Base-by-base conservation (phyloP, 2,888 invertebrate species). In the Andrena camellia region DNA sequence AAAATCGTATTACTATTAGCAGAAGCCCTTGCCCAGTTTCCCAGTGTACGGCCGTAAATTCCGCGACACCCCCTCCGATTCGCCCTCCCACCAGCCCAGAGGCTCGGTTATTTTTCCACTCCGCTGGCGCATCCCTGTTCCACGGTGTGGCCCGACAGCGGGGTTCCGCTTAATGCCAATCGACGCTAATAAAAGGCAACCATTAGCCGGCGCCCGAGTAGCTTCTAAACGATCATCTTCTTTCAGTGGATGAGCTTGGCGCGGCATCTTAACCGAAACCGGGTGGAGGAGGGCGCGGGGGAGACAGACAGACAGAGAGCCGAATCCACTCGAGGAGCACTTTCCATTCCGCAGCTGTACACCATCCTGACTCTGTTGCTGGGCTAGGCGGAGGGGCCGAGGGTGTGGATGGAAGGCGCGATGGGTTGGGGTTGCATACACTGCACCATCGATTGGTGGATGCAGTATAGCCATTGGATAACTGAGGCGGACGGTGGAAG, bases 371-470 rank as follows among this genome's bases (percentile, higher is more conserved):
- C 73, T 80, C 75, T 57, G 57, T 54, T 57, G 54, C 73, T 48
- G 57, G 59, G 64, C 54, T 17, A 13, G n/a, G 5, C 33, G 33
- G n/a, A 35, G 66, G 5, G 64, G 20, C 6, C 48, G 33, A 48
- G 54, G 72, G 71, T 29, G 23, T 29, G n/a, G 10, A 20, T 10
- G 69, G 17, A 20, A 6, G 23, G 17, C 23, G n/a, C 2, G 62
- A 23, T 70, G 57, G 63, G 73, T 57, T 54, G 59, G 54, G 75
- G 86, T 78, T 88, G 86, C 86, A 88, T 88, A 88, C 88, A 85
- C 85, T 88, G 89, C 86, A 86, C 78, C 89, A 89, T 89, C 89
- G 89, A 89, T 89, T 89, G 89, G 85, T 69, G 77, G 80, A 81
- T 78, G 88, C 88, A 78, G 83, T 88, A 85, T 87, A 85, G 88